Percentiles rank a stretch among this genome's conserved stretches.
These are phyloP conservation scores for Ferrisia virgata DNA, from an alignment of 2,888 invertebrate genomes.

Conservation along the genomic window DNA sequence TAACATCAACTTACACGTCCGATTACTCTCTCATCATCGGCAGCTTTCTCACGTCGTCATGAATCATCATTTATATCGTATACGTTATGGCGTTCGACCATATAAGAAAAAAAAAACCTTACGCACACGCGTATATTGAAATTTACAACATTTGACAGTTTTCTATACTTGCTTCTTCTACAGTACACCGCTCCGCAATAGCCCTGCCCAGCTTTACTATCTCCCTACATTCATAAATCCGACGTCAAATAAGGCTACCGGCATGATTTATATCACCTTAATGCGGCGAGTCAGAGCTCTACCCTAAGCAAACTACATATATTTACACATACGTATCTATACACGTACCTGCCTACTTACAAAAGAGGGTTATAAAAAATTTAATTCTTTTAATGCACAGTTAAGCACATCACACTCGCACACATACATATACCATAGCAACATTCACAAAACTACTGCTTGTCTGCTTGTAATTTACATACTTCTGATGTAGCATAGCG, in stretches of 20 bases:
- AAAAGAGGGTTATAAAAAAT: slow-evolving; percentile 2
- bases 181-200: not conserved
- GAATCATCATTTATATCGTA: not conserved
- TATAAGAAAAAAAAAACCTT: not conserved
- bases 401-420: not conserved
- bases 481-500: too few species aligned
- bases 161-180: not conserved
- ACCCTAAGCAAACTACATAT: not conserved
- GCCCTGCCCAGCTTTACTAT: not conserved
- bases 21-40: not conserved
- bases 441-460: not conserved
- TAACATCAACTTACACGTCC: not conserved
- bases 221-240: not conserved
- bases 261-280: not conserved
- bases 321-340: not conserved
- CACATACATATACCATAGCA: not conserved
- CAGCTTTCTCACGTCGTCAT: not conserved
- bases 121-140: too few species aligned
- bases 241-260: not conserved
- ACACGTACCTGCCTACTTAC: not conserved
- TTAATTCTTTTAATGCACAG: slow-evolving; percentile 17
- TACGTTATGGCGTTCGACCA: not conserved
- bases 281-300: not conserved
- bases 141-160: not conserved
- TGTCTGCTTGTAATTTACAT: too few species aligned